These are phyloP conservation scores for Margarornis squamiger DNA, from an alignment of 2,797 vertebrate genomes.

Conservation along the genomic window DNA sequence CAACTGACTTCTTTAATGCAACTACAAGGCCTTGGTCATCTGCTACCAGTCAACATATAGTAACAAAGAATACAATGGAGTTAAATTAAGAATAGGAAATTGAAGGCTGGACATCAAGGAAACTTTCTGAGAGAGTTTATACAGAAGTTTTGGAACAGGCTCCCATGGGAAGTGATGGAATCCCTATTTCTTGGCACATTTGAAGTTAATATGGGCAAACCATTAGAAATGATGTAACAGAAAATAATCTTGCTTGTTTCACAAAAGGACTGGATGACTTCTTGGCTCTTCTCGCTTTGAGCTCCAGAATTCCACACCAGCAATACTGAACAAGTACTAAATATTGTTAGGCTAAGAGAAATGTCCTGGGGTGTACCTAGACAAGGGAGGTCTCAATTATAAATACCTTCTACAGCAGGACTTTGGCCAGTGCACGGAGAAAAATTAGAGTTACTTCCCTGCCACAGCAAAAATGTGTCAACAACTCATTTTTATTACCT, in stretches of 20 bases:
- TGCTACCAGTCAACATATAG: not conserved
- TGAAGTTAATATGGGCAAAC: not conserved
- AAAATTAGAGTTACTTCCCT: not conserved
- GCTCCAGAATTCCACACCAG: not conserved
- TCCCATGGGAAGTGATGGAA: not conserved
- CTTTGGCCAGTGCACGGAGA: not conserved
- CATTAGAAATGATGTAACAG: not conserved
- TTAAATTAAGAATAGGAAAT: constrained; percentile 37
- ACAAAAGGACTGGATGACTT: not conserved
- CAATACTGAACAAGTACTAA: not conserved
- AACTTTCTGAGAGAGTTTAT: constrained; percentile 22
- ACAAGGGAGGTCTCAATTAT: not conserved
- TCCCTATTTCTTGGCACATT: not conserved
- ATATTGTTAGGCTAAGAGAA: not conserved
- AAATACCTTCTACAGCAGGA: not conserved
- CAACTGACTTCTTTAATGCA: not conserved
- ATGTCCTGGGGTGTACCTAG: not conserved
- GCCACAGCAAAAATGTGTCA: not conserved
- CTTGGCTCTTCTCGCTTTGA: not conserved
- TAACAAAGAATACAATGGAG: not conserved
- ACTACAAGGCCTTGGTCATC: not conserved
- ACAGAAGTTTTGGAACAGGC: not conserved
- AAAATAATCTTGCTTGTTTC: not conserved
- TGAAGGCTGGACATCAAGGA: constrained; percentile 11
- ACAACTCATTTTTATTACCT: not conserved